These are phyloP conservation scores for Tenebrosternarchus preto DNA, from an alignment of 2,113 vertebrate species.

Conservation along the genomic window DNA sequence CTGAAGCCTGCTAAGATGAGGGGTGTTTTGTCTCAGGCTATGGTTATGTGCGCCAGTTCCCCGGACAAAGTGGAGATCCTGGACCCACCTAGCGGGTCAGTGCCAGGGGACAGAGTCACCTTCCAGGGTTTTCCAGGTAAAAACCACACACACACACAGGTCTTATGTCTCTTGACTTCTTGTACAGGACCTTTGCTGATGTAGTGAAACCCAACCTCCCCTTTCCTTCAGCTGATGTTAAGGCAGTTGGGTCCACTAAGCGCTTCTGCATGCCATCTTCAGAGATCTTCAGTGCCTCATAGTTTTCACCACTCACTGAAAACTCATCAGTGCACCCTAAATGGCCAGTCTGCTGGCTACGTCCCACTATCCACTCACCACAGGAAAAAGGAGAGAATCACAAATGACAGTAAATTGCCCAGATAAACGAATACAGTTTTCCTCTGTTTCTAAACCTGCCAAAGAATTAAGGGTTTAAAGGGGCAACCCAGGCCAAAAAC, in stretches of 20 bases:
- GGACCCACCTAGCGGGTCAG: constrained; percentile 80
- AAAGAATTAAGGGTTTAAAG: constrained; percentile 38
- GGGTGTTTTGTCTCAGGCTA: constrained; percentile 88
- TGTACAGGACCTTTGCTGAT: neutral
- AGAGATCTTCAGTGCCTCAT: neutral
- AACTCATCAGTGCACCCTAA: neutral
- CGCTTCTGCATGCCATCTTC: neutral
- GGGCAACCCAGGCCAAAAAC: constrained; percentile 47
- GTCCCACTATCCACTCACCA: neutral
- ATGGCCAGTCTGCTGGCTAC: neutral
- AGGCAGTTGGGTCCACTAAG: neutral
- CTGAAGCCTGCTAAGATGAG: constrained; percentile 90
- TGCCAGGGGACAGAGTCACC: constrained; percentile 86
- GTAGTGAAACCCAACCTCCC: neutral
- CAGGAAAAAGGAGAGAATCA: constrained; percentile 7
- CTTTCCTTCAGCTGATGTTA: neutral
- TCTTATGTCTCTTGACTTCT: neutral
- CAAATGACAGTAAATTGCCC: too few relatives aligned
- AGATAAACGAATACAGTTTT: neutral
- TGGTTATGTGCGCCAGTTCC: constrained; percentile 93
- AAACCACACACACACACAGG: neutral
- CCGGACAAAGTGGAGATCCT: constrained; percentile 91
- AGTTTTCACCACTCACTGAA: neutral
- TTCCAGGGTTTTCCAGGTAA: constrained; percentile 87
- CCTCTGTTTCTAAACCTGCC: neutral